Percentiles rank a stretch among this genome's conserved stretches.
These are phyloP conservation scores for Lepidiolamprologus cunningtoni DNA, from an alignment of 2,113 vertebrate species.

Conservation along the genomic window DNA sequence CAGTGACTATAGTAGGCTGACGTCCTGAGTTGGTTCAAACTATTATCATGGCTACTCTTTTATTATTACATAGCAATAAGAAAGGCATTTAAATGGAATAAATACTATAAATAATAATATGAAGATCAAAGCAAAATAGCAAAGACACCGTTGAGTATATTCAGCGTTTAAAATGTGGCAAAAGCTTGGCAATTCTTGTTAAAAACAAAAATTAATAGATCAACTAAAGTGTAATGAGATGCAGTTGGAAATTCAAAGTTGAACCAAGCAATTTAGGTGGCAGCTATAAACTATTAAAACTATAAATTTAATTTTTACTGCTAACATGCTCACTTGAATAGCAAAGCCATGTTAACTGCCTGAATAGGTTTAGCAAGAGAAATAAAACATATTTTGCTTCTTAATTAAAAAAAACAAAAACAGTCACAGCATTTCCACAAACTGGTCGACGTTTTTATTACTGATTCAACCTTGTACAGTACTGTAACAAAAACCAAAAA, in stretches of 20 bases:
- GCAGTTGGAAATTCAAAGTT: not conserved
- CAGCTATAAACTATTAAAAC: not conserved
- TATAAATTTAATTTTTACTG: not conserved
- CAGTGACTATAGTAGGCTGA: not conserved
- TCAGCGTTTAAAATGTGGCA: not conserved
- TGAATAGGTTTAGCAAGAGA: not conserved
- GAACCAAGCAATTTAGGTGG: not conserved
- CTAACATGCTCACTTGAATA: not conserved
- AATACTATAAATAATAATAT: not conserved
- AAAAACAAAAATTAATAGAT: not conserved
- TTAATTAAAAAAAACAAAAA: not conserved
- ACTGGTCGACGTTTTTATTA: conserved; percentile 54
- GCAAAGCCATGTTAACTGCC: not conserved
- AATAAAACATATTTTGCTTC: not conserved
- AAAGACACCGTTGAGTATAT: not conserved
- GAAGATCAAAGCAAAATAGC: not conserved
- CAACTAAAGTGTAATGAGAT: not conserved
- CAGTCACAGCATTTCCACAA: not conserved
- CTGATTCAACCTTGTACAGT: conserved; percentile 59
- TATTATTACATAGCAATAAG: not conserved
- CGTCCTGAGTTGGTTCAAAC: not conserved
- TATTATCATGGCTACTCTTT: not conserved
- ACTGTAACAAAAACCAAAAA: conserved; percentile 63
- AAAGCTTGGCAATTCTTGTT: not conserved
- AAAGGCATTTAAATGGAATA: not conserved